These are phyloP conservation scores for Zaprionus inermis DNA, from an alignment of 1,140 invertebrate species.

Conservation along the genomic window DNA sequence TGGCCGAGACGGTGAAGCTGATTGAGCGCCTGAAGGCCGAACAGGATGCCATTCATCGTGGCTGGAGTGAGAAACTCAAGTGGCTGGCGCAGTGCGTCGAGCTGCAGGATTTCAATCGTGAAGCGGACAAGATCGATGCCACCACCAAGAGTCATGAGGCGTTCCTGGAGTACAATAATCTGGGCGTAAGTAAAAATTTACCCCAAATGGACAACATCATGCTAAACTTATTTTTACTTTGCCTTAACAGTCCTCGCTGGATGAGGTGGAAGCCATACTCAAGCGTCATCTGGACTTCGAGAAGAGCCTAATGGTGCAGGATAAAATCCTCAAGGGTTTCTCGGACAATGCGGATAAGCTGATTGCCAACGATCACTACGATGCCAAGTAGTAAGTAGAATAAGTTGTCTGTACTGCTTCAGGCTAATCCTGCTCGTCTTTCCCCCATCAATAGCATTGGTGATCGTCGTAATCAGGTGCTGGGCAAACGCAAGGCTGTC, in stretches of 20 bases:
- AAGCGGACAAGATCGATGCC: slow-evolving; percentile 98
- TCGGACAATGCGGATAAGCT: slow-evolving; percentile 94
- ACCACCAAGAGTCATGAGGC: slow-evolving; percentile 96
- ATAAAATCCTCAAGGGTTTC: slow-evolving; percentile 95
- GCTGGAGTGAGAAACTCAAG: slow-evolving; percentile 93
- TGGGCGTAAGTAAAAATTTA: slow-evolving; percentile 88
- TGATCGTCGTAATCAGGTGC: slow-evolving; percentile 90
- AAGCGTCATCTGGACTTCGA: slow-evolving; percentile 98
- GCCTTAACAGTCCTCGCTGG: slow-evolving; percentile 90
- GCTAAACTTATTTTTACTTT: background rate
- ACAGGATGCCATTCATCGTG: slow-evolving; percentile 89
- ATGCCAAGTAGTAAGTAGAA: slow-evolving; percentile 89
- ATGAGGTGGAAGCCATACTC: slow-evolving; percentile 96
- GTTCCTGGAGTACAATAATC: slow-evolving; percentile 94
- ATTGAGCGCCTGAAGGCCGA: slow-evolving; percentile 91
- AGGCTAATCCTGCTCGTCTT: background rate
- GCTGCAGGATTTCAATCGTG: slow-evolving; percentile 95
- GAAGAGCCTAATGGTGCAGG: slow-evolving; percentile 96
- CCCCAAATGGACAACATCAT: background rate
- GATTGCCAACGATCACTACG: slow-evolving; percentile 93
- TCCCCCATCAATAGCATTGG: slow-evolving; percentile 87
- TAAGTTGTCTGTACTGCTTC: too few relatives aligned
- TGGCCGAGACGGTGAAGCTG: slow-evolving; percentile 89
- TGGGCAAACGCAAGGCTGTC: slow-evolving; percentile 89
- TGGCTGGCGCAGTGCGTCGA: slow-evolving; percentile 94